These are phyloP conservation scores for Camponotus vicinus DNA, from an alignment of 1,140 invertebrate genomes.

Conservation along the genomic window DNA sequence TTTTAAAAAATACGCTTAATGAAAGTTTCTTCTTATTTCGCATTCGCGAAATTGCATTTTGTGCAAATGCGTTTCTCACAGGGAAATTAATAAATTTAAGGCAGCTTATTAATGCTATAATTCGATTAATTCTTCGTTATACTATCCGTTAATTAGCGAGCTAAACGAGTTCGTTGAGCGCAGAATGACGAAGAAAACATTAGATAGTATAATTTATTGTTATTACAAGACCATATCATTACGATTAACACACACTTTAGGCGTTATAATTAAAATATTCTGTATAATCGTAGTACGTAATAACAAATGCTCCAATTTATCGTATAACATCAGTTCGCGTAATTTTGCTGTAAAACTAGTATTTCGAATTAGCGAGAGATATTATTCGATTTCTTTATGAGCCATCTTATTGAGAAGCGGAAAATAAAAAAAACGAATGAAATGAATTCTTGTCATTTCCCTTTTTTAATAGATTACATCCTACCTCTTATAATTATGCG, in stretches of 20 bases:
- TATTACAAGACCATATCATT: conserved; percentile 82
- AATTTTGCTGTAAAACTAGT: conserved; percentile 71
- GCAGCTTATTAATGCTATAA: background rate
- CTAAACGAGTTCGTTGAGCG: conserved; percentile 42
- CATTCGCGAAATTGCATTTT: background rate
- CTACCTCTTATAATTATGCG: background rate
- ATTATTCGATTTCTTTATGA: conserved; percentile 71
- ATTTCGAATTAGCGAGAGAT: conserved; percentile 66
- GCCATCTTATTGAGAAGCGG: conserved; percentile 59
- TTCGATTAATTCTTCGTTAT: conserved; percentile 52
- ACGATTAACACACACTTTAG: conserved; percentile 75
- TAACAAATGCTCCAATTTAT: conserved; percentile 68
- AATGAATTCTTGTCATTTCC: background rate
- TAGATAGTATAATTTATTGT: conserved; percentile 79
- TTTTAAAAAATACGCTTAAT: background rate
- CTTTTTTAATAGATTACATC: background rate
- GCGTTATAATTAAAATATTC: conserved; percentile 79
- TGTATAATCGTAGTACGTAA: conserved; percentile 75
- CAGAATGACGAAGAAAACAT: conserved; percentile 50
- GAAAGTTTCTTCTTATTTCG: conserved; percentile 17
- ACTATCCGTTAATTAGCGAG: conserved; percentile 55
- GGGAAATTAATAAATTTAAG: background rate
- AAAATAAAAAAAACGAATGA: conserved; percentile 51
- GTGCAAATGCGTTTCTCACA: background rate
- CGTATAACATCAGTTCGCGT: conserved; percentile 66